phyloP scores from a whole-genome alignment of 2,888 invertebrate genomes.

The Phasia obesa region DNA sequence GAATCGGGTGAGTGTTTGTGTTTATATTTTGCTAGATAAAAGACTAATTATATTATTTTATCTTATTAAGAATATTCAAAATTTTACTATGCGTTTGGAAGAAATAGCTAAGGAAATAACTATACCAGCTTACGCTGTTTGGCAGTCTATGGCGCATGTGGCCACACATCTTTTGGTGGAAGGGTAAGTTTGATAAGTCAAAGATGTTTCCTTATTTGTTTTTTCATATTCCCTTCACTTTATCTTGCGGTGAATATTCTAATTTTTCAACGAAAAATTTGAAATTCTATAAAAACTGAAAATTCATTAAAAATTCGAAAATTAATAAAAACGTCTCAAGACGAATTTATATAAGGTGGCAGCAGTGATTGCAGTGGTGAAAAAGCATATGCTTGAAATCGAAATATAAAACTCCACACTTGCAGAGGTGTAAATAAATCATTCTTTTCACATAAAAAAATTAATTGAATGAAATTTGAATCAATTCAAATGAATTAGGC shows the following conservation, averaged over 20 bases:
- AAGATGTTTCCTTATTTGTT: too few relatives aligned
- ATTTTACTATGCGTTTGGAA: constrained; percentile 90
- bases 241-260: too few relatives aligned
- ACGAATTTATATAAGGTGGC: too few relatives aligned
- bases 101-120: constrained; percentile 88
- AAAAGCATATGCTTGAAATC: too few relatives aligned
- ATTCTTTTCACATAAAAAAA: too few relatives aligned
- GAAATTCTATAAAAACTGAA: background rate
- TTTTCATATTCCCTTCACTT: too few relatives aligned
- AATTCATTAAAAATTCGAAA: background rate
- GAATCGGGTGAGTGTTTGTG: constrained; percentile 84
- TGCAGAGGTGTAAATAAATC: too few relatives aligned
- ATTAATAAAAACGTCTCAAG: background rate
- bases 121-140: constrained; percentile 88
- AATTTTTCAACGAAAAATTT: background rate
- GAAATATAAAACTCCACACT: too few relatives aligned
- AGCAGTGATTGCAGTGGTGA: too few relatives aligned
- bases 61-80: constrained; percentile 83
- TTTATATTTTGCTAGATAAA: background rate
- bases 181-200: constrained; percentile 84
- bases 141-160: constrained; percentile 94
- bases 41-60: background rate
- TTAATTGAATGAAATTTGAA: too few relatives aligned
- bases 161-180: constrained; percentile 95
- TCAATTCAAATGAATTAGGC: too few relatives aligned